Evolutionary conservation across 2,888 invertebrate genomes (phyloP).

Genomic region (Volucella inanis): DNA sequence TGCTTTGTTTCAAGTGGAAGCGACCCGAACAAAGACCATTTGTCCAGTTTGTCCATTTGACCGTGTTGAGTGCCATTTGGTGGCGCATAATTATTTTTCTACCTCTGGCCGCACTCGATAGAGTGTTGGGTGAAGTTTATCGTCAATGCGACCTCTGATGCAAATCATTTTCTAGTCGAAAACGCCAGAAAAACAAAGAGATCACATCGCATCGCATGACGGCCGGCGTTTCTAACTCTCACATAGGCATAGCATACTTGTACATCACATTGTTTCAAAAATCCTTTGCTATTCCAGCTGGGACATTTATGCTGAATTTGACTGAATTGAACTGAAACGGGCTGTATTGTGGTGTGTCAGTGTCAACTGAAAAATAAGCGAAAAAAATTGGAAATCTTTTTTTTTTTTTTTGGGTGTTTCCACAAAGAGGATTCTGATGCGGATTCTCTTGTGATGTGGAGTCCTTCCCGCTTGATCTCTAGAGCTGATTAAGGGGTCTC

Average conservation of each 20-base stretch:
- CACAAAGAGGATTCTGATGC: conserved; percentile 48
- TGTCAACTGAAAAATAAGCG: conserved; percentile 15
- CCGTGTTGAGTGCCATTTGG: conserved; percentile 26
- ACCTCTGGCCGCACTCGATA: conserved; percentile 4
- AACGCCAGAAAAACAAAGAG: conserved; percentile 29
- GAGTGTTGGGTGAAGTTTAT: background rate
- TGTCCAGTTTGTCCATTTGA: conserved; percentile 40
- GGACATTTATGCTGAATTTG: conserved; percentile 39
- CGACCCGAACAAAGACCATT: conserved; percentile 2
- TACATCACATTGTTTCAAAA: conserved; percentile 17
- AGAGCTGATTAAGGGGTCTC: conserved; percentile 19
- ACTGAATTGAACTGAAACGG: conserved; percentile 15
- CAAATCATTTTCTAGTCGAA: conserved; percentile 70
- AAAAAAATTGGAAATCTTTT: conserved; percentile 22
- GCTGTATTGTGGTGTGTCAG: no score
- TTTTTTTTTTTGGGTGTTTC: background rate
- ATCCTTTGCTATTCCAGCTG: conserved; percentile 21
- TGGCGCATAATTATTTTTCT: conserved; percentile 59
- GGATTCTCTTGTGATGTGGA: no score
- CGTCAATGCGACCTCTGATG: conserved; percentile 34
- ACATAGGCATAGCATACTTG: conserved; percentile 12
- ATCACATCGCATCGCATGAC: conserved; percentile 7
- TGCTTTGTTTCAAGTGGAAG: conserved; percentile 18
- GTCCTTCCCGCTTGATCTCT: conserved; percentile 11
- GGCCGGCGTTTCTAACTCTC: conserved; percentile 32